Conservation (phyloP, 2,888 invertebrate genomes). For the Baronia brevicornis region DNA sequence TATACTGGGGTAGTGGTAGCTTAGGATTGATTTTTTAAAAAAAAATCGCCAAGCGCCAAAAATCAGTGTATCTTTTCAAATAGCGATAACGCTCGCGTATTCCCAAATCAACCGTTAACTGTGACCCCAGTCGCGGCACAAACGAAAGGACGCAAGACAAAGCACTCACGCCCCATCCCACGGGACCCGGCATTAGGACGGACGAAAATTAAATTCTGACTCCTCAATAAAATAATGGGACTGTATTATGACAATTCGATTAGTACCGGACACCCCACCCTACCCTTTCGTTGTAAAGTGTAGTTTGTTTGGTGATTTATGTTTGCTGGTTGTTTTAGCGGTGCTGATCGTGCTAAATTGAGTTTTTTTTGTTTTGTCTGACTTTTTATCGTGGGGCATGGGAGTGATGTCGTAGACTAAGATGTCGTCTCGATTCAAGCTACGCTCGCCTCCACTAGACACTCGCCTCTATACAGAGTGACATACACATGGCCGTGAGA, state of each 20-base stretch:
- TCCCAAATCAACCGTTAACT: constrained; percentile 47
- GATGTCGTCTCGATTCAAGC: too few relatives aligned
- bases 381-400: too few relatives aligned
- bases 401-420: too few relatives aligned
- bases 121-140: constrained; percentile 11
- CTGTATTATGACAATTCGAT: constrained; percentile 55
- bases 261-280: constrained; percentile 31
- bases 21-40: too few relatives aligned
- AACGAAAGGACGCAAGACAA: too few relatives aligned
- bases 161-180: constrained; percentile 31
- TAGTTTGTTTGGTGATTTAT: constrained; percentile 23
- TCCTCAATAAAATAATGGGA: constrained; percentile 58
- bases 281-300: constrained; percentile 28
- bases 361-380: too few relatives aligned
- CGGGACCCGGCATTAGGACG: constrained; percentile 43
- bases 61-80: constrained; percentile 46
- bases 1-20: too few relatives aligned
- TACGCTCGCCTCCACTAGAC: too few relatives aligned
- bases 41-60: constrained; percentile 19
- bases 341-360: constrained; percentile 21
- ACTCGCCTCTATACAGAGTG: too few relatives aligned
- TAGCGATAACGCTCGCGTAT: constrained; percentile 22
- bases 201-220: constrained; percentile 52
- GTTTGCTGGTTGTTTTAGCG: constrained; percentile 17
- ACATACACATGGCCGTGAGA: too few relatives aligned